These are phyloP conservation scores for Tetragonisca angustula DNA, from an alignment of 2,888 invertebrate genomes.

Conservation along the genomic window DNA sequence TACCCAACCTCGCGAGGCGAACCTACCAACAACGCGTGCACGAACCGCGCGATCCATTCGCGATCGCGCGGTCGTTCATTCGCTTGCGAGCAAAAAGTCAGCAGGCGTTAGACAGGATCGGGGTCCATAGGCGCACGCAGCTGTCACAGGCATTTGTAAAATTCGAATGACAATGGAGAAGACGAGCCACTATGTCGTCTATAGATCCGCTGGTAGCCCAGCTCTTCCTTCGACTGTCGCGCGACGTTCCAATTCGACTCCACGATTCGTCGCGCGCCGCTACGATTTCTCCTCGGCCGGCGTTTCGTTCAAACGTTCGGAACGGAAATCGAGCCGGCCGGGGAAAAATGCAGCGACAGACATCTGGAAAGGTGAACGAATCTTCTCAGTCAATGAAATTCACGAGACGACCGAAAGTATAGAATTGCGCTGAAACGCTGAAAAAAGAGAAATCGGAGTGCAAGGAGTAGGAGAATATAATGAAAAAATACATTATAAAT, in stretches of 20 bases:
- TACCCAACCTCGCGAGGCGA: constrained; percentile 23
- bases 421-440: too few species aligned
- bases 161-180: too few species aligned
- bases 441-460: too few species aligned
- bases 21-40: constrained; percentile 38
- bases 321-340: not conserved
- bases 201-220: not conserved
- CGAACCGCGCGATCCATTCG: constrained; percentile 18
- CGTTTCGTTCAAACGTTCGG: constrained; percentile 4
- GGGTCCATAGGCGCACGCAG: too few species aligned
- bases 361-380: not conserved
- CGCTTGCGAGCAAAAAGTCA: not conserved
- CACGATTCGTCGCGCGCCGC: constrained; percentile 23
- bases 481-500: too few species aligned
- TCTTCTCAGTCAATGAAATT: not conserved
- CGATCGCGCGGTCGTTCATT: not conserved
- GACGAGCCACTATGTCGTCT: not conserved
- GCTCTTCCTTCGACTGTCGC: not conserved
- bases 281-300: constrained; percentile 40
- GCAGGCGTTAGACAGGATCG: not conserved
- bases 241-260: constrained; percentile 29
- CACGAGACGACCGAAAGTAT: not conserved
- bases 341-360: not conserved
- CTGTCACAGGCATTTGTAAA: too few species aligned
- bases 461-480: too few species aligned